phyloP scores from a whole-genome alignment of 1,140 invertebrate genomes.

The Rhyacophila brunnea region DNA sequence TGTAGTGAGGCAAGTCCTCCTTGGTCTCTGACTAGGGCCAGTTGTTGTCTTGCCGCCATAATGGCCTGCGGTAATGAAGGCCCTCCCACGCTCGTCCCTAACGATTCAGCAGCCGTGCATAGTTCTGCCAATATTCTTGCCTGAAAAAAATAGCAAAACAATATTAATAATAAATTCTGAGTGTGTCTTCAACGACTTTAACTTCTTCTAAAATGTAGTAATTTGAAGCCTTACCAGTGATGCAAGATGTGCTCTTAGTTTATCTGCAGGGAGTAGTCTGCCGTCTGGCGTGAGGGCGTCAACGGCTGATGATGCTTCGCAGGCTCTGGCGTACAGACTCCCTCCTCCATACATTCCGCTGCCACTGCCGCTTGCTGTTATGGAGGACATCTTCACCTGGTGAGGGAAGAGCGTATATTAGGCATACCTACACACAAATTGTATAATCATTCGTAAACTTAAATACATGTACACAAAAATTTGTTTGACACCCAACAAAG shows the following conservation, averaged over 20 bases:
- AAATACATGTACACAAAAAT: too few relatives aligned
- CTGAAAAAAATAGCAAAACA: too few relatives aligned
- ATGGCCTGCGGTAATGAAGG: constrained; percentile 29
- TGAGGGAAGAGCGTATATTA: background rate
- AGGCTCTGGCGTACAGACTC: constrained; percentile 72
- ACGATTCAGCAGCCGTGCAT: constrained; percentile 22
- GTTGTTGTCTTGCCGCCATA: constrained; percentile 23
- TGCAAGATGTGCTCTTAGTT: constrained; percentile 56
- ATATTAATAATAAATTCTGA: too few relatives aligned
- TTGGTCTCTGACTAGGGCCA: constrained; percentile 27
- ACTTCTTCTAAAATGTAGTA: too few relatives aligned
- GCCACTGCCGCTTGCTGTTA: constrained; percentile 39
- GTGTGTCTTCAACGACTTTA: too few relatives aligned
- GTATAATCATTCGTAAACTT: too few relatives aligned
- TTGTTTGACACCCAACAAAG: too few relatives aligned
- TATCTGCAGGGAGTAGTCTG: constrained; percentile 73
- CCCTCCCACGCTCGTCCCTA: constrained; percentile 12
- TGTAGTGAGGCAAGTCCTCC: constrained; percentile 31
- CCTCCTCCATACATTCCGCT: constrained; percentile 35
- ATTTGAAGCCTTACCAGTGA: constrained; percentile 47
- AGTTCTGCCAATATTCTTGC: constrained; percentile 23
- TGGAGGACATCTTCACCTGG: constrained; percentile 50
- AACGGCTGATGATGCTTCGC: constrained; percentile 68
- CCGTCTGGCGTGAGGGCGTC: constrained; percentile 82
- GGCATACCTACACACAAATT: background rate